A percentile compares a stretch with the other conserved stretches of the same genome.
Conservation (phyloP, 2,113 vertebrate genomes). For the Hoplias malabaricus region DNA sequence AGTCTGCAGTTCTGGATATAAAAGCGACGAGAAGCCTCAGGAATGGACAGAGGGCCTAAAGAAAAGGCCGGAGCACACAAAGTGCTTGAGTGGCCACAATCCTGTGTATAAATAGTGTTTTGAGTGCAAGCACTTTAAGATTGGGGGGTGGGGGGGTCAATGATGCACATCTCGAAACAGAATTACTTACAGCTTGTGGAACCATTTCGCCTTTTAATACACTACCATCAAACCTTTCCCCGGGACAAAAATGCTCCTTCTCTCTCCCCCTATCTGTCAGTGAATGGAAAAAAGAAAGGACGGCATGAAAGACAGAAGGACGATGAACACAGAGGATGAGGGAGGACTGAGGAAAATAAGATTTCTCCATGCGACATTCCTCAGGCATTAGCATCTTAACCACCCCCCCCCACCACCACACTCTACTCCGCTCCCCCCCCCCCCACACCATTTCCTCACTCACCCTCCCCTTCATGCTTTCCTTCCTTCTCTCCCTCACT, state of each 20-base stretch:
- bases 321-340: slow-evolving; percentile 42
- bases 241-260: background rate
- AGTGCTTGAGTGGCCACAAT: background rate
- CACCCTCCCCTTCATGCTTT: background rate
- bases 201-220: slow-evolving; percentile 22
- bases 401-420: background rate
- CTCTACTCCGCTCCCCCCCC: background rate
- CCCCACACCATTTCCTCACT: no score
- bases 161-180: background rate
- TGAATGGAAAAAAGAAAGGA: slow-evolving; percentile 2
- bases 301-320: slow-evolving; percentile 32
- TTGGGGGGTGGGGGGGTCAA: no score
- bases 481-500: background rate
- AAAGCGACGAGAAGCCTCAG: background rate
- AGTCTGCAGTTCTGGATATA: background rate
- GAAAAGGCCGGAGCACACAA: background rate
- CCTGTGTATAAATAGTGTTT: background rate
- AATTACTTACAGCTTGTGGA: background rate
- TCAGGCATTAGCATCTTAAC: slow-evolving; percentile 45
- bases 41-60: background rate
- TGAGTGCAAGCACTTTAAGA: slow-evolving; percentile 3
- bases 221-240: background rate
- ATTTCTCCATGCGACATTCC: slow-evolving; percentile 47
- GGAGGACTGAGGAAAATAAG: slow-evolving; percentile 36
- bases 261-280: slow-evolving; percentile 1